Base-by-base conservation (phyloP, 2,113 vertebrate genomes). In the Sarotherodon lohbergeri region DNA sequence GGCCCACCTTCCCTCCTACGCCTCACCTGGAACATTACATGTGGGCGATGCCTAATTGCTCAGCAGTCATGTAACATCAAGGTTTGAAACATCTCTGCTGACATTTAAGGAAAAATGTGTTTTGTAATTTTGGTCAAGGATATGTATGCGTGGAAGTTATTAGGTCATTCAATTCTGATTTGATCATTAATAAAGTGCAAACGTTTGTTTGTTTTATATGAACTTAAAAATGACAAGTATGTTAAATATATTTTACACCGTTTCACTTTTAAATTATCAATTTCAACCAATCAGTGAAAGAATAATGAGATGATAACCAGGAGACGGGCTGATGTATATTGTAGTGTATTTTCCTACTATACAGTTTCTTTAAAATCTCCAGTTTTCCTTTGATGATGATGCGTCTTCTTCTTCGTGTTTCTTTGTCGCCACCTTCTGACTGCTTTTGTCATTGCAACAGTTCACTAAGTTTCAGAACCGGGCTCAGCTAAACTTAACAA, bases 381-480 rank as follows among this genome's bases (percentile, higher is more conserved):
- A 76, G 24, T 1, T 76, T 48, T 76, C 0, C 0, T 76, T 76
- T 50, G 13, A 41, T 0, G 36, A 1, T 39, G 48, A 11, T 17
- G 59, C 3, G 0, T 66, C 32, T 5, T 39, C 34, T 5, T 68
- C 63, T 68, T 41, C 2, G 1, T 19, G 29, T 82, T 5, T 5
- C 48, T 63, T 16, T 95, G 57, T 59, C 88, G 83, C 90, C 95
- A 78, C 16, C 95, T 94, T 63, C 79, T 92, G 95, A 86, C n/a
- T 3, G 24, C 9, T 66, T 14, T 12, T 6, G 16, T 76, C 16
- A 76, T 3, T 78, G 36, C 84, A 92, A 1, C 36, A 3, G 7
- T 55, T 19, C n/a, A 13, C 9, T 1, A 1, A 6, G 9, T 11
- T 78, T 59, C 7, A 29, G 19, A 52, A 24, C 19, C 36, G 11